phyloP scores from a whole-genome alignment of 2,797 vertebrate species.

The Phoeniculus purpureus region DNA sequence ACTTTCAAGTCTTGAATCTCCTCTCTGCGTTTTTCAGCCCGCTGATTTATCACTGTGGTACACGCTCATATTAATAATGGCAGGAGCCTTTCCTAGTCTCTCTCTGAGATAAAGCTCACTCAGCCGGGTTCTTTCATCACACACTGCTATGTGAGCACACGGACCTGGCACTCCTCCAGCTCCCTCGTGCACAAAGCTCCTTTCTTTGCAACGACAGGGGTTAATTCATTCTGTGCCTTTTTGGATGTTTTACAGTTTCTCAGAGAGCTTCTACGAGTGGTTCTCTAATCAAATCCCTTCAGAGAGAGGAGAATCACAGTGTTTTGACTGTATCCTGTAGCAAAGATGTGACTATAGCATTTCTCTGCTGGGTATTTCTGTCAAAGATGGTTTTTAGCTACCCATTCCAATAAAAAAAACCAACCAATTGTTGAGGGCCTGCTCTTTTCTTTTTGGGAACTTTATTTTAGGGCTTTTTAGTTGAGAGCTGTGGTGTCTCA shows the following conservation, averaged over 20 bases:
- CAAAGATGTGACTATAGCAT: not conserved
- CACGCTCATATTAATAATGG: not conserved
- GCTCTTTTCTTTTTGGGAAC: not conserved
- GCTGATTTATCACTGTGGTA: not conserved
- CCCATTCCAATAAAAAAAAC: not conserved
- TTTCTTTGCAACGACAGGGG: constrained; percentile 18
- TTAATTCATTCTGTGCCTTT: constrained; percentile 55
- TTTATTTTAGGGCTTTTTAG: not conserved
- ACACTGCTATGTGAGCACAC: constrained; percentile 19
- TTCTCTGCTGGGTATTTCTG: not conserved
- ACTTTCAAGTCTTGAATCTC: not conserved
- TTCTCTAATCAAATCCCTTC: constrained; percentile 30
- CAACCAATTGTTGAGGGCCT: not conserved
- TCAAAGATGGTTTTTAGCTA: not conserved
- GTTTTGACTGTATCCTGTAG: not conserved
- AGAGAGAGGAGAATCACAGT: not conserved
- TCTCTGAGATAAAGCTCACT: constrained; percentile 29
- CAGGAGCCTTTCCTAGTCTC: constrained; percentile 15
- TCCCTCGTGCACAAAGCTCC: constrained; percentile 36
- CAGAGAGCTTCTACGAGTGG: not conserved
- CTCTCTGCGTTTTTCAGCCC: not conserved
- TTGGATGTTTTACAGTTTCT: constrained; percentile 52
- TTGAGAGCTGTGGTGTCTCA: not conserved
- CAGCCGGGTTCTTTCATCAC: constrained; percentile 19
- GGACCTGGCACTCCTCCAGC: constrained; percentile 21